Evolutionary conservation across 1,140 invertebrate genomes (phyloP), one percentile per base, ranked within the genome.

Genomic region (Chymomyza costata): DNA sequence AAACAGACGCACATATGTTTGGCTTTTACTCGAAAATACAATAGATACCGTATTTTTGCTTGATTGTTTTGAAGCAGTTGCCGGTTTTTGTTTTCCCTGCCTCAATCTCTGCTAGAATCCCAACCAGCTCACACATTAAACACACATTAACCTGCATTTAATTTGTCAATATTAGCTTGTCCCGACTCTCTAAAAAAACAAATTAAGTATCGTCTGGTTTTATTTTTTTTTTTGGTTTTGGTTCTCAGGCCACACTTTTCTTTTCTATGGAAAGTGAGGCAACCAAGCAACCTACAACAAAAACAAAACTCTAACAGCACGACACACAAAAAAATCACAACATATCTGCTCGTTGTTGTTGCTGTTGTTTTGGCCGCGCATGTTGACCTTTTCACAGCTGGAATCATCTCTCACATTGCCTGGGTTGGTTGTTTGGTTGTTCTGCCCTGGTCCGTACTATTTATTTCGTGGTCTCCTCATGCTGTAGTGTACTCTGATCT

Each of bases 341-440:
- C 45, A 49, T 60, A 60, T 56, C 56, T 53, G 28, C 13, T 19
- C 11, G 32, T 46, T 46, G 46, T 38, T 48, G 45, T 48, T 61
- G 53, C 56, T 34, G 32, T n/a, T 10, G 13, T n/a, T 34, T 14
- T 3, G 13, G 32, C 44, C 41, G 13, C 21, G 25, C 41, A 44
- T 66, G 63, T 80, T 78, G 73, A 78, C 71, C 71, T 78, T 80
- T 80, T 78, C 71, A 78, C 73, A 76, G 71, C 71, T 76, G 71
- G 71, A 76, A 66, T 53, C 71, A 76, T 76, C 71, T 78, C 65
- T 76, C 70, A 78, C 62, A 69, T 58, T 31, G 17, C 7, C 46
- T 52, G 43, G 47, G 53, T 50, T 65, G 76, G 62, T 55, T 65
- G 64, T 14, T 41, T 49, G 45, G 48, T 32, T 59, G 37, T 15